phyloP scores from a whole-genome alignment of 92 coral and sea anemone genomes.

The Parazoanthus swiftii region DNA sequence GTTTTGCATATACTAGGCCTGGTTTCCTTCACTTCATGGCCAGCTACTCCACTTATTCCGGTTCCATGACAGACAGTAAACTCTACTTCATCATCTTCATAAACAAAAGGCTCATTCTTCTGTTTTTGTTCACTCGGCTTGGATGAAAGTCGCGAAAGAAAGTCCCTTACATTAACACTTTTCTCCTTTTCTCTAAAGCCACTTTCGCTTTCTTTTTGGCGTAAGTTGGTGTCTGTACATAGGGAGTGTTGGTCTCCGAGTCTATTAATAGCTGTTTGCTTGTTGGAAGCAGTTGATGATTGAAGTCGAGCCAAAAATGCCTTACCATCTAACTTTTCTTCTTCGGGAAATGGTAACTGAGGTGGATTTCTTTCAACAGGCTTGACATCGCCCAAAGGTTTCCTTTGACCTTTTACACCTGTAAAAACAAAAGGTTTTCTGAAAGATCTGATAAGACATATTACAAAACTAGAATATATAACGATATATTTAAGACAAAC shows the following conservation, averaged over 20 bases:
- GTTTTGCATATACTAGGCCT: conserved; percentile 10
- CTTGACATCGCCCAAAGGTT: conserved; percentile 27
- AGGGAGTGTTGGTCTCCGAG: neutral
- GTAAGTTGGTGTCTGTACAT: neutral
- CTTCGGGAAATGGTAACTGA: neutral
- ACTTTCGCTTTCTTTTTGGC: neutral
- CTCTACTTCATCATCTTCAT: conserved; percentile 25
- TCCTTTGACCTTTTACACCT: conserved; percentile 21
- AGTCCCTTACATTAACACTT: neutral
- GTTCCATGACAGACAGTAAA: conserved; percentile 30
- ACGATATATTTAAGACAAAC: neutral
- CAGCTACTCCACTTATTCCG: neutral
- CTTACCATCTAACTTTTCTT: conserved; percentile 10
- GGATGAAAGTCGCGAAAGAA: conserved; percentile 29
- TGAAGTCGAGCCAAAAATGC: conserved; percentile 42
- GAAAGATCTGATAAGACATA: neutral
- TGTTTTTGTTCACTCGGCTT: neutral
- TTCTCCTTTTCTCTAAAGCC: neutral
- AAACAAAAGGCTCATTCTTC: neutral
- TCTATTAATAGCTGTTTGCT: neutral
- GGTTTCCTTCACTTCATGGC: neutral
- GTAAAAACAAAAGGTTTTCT: neutral
- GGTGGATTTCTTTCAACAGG: neutral
- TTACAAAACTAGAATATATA: too few species aligned
- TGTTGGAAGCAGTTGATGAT: neutral